Evolutionary conservation across 2,888 invertebrate species (phyloP).

Genomic region (Dasysyrphus albostriatus): DNA sequence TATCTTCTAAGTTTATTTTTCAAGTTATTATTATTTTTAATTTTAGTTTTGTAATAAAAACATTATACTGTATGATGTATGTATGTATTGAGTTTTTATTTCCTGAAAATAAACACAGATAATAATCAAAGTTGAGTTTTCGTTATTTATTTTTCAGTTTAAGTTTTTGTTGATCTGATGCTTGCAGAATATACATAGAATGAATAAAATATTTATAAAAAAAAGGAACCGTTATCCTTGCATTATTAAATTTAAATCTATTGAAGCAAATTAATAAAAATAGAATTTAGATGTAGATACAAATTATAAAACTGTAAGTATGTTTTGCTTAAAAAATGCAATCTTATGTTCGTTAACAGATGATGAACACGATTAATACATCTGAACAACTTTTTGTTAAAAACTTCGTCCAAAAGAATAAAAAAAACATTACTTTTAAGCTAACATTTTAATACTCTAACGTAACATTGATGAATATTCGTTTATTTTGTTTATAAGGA

Average conservation of each 20-base stretch:
- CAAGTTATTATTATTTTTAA: slow-evolving; percentile 15
- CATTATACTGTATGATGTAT: slow-evolving; percentile 20
- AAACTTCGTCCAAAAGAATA: slow-evolving; percentile 70
- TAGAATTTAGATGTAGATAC: slow-evolving; percentile 56
- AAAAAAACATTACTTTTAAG: background rate
- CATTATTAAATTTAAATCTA: slow-evolving; percentile 70
- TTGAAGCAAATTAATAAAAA: slow-evolving; percentile 59
- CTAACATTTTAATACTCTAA: slow-evolving; percentile 33
- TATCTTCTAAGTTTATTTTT: slow-evolving; percentile 43
- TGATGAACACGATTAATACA: slow-evolving; percentile 11
- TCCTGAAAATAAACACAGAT: slow-evolving; percentile 62
- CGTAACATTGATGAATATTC: slow-evolving; percentile 41
- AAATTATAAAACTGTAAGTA: slow-evolving; percentile 67
- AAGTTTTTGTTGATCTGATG: slow-evolving; percentile 14
- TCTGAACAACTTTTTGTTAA: slow-evolving; percentile 55
- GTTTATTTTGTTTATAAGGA: slow-evolving; percentile 51
- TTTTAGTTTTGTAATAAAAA: background rate
- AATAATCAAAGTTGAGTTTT: slow-evolving; percentile 59
- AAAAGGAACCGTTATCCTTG: slow-evolving; percentile 75
- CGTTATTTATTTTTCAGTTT: slow-evolving; percentile 16
- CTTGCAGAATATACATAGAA: slow-evolving; percentile 37
- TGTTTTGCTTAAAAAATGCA: slow-evolving; percentile 38
- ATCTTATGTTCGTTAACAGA: slow-evolving; percentile 37
- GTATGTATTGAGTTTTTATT: slow-evolving; percentile 55
- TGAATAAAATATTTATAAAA: slow-evolving; percentile 19